phyloP scores from a whole-genome alignment of 2,888 invertebrate genomes.

The Limnephilus marmoratus region DNA sequence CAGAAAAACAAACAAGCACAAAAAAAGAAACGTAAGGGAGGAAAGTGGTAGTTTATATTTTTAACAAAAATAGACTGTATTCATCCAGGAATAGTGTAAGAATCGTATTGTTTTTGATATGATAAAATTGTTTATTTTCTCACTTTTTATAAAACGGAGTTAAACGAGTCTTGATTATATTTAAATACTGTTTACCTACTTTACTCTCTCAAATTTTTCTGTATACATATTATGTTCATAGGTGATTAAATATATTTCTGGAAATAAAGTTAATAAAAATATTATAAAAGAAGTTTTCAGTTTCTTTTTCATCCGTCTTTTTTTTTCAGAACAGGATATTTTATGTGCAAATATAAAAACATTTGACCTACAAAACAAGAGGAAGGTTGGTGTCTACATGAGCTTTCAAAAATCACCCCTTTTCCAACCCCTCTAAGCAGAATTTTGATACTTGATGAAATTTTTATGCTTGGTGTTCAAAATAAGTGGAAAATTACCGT shows the following conservation, averaged over 20 bases:
- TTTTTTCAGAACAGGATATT: not conserved
- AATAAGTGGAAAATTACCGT: too few species aligned
- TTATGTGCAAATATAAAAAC: too few species aligned
- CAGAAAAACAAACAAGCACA: slow-evolving; percentile 84
- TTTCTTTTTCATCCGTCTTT: not conserved
- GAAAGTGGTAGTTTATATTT: slow-evolving; percentile 70
- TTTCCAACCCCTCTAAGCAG: too few species aligned
- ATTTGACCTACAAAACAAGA: too few species aligned
- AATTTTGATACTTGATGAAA: not conserved
- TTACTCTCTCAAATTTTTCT: not conserved
- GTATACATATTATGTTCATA: not conserved
- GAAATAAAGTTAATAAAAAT: not conserved
- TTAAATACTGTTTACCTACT: not conserved
- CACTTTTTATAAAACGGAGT: not conserved
- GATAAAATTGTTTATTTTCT: not conserved
- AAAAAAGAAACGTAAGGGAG: slow-evolving; percentile 84
- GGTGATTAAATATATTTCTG: not conserved
- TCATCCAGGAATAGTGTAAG: not conserved
- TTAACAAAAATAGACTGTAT: not conserved
- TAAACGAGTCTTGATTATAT: not conserved
- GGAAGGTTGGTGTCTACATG: too few species aligned
- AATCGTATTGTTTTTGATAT: not conserved
- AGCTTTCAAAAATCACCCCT: too few species aligned
- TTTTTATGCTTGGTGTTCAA: not conserved
- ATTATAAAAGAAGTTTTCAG: not conserved